phyloP scores from a whole-genome alignment of 2,888 invertebrate genomes.

The Diogma glabrata region DNA sequence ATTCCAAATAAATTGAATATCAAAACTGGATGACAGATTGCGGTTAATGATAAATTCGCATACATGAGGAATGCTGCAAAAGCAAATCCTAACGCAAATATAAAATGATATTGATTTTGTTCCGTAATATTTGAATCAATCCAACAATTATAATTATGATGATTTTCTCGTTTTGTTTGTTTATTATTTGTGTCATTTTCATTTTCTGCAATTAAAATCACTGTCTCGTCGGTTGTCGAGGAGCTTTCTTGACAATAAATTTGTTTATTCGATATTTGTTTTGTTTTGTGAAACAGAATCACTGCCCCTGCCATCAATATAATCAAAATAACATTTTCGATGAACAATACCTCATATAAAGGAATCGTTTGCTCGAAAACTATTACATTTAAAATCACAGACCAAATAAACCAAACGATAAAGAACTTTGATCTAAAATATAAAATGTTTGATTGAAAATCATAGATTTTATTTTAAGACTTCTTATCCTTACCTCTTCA shows the following conservation, averaged over 20 bases:
- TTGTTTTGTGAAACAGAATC: slow-evolving; percentile 35
- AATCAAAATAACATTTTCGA: slow-evolving; percentile 49
- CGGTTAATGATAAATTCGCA: slow-evolving; percentile 69
- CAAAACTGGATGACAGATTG: slow-evolving; percentile 70
- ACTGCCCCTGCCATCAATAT: slow-evolving; percentile 38
- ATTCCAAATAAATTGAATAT: slow-evolving; percentile 28
- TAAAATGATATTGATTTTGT: slow-evolving; percentile 64
- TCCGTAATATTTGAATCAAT: slow-evolving; percentile 75
- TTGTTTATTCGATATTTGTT: not conserved
- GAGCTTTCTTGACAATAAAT: not conserved
- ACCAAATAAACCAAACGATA: slow-evolving; percentile 59
- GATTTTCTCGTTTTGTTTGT: slow-evolving; percentile 52
- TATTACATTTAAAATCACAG: slow-evolving; percentile 50
- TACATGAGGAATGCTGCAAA: slow-evolving; percentile 58
- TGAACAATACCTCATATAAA: slow-evolving; percentile 54
- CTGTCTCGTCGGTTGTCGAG: slow-evolving; percentile 25
- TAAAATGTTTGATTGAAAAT: not conserved
- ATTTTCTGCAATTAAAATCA: slow-evolving; percentile 25
- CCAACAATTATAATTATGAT: slow-evolving; percentile 49
- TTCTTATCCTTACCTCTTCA: slow-evolving; percentile 24
- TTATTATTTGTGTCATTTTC: slow-evolving; percentile 21
- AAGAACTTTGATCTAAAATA: slow-evolving; percentile 49
- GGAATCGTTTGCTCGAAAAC: slow-evolving; percentile 65
- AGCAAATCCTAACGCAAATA: slow-evolving; percentile 53
- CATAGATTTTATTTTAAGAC: not conserved